These are phyloP conservation scores for Formica exsecta DNA, from an alignment of 1,140 invertebrate genomes.

Conservation along the genomic window DNA sequence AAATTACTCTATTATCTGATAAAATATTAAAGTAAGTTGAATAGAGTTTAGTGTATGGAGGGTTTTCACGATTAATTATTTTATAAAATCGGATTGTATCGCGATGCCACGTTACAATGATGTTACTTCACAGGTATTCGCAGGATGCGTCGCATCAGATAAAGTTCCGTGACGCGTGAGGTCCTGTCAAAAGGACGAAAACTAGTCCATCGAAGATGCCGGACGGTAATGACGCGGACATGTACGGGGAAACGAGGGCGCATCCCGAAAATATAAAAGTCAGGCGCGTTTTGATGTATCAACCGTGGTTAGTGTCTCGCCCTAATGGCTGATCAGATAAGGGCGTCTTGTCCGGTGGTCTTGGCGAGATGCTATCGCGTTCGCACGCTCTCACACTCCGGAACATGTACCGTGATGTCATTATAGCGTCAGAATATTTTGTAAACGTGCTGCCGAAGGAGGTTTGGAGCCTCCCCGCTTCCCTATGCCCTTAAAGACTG, in stretches of 20 bases:
- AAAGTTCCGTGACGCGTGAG: conserved; percentile 45
- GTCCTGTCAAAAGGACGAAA: conserved; percentile 59
- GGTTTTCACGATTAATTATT: conserved; percentile 16
- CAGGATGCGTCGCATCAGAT: conserved; percentile 62
- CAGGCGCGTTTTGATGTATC: conserved; percentile 73
- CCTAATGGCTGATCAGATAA: conserved; percentile 81
- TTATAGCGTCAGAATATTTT: conserved; percentile 71
- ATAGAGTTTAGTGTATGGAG: background rate
- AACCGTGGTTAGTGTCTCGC: conserved; percentile 70
- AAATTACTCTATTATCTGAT: background rate
- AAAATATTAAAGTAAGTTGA: background rate
- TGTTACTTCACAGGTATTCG: background rate
- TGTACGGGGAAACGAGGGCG: conserved; percentile 64
- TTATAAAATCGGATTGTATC: background rate
- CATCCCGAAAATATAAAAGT: conserved; percentile 75
- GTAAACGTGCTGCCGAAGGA: conserved; percentile 63
- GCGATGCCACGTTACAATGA: background rate
- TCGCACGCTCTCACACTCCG: conserved; percentile 75
- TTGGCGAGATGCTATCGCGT: conserved; percentile 77
- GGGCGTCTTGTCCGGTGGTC: conserved; percentile 73
- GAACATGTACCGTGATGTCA: conserved; percentile 74
- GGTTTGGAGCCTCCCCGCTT: background rate
- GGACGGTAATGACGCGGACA: conserved; percentile 54
- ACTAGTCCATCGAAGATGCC: conserved; percentile 58
- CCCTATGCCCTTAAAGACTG: conserved; percentile 5